These are phyloP conservation scores for Sminthurinus aureus DNA, from an alignment of 2,888 invertebrate genomes.

Conservation along the genomic window DNA sequence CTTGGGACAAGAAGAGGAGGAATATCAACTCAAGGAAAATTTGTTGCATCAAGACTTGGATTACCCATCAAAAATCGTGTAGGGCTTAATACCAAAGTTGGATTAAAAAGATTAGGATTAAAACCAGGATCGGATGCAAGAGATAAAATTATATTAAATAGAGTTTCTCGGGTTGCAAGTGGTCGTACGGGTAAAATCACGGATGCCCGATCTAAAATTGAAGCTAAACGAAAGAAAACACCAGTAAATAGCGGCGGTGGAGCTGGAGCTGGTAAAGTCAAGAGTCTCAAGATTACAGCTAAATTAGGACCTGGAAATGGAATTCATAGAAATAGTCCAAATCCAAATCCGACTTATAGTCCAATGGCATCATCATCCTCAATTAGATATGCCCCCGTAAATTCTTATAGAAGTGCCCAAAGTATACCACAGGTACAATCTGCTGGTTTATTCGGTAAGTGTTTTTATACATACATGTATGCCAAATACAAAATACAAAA, in stretches of 20 bases:
- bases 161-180: no score
- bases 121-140: conserved; percentile 52
- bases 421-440: background rate
- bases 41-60: conserved; percentile 36
- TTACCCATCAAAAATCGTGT: conserved; percentile 34
- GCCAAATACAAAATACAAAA: no score
- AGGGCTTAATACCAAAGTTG: conserved; percentile 5
- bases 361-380: background rate
- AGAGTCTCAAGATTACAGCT: conserved; percentile 53
- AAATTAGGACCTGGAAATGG: conserved; percentile 38
- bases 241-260: background rate
- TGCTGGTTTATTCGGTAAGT: conserved; percentile 22
- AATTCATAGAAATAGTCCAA: background rate
- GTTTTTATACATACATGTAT: no score
- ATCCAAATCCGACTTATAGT: background rate
- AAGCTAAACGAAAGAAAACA: conserved; percentile 51
- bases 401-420: conserved; percentile 15
- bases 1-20: background rate
- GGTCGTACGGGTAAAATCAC: conserved; percentile 48
- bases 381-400: background rate
- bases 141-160: conserved; percentile 58
- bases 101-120: background rate
- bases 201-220: conserved; percentile 53
- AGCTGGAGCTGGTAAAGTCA: conserved; percentile 46
- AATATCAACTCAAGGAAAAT: conserved; percentile 14